These are phyloP conservation scores for Scaptodrosophila lebanonensis DNA, from an alignment of 1,140 invertebrate genomes.

Conservation along the genomic window DNA sequence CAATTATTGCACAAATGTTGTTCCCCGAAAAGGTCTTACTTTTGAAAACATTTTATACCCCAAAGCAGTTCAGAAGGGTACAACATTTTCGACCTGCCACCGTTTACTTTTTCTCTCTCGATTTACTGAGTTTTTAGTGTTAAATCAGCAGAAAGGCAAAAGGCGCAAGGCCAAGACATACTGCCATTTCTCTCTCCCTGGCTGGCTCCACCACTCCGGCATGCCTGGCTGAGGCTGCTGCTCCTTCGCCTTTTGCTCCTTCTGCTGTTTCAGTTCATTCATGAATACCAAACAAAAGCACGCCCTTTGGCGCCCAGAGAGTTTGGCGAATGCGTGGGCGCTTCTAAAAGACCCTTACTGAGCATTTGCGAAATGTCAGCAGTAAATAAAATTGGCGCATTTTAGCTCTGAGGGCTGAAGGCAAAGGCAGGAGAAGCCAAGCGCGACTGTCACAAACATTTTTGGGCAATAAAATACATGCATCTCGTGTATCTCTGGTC, in stretches of 20 bases:
- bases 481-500: too few relatives aligned
- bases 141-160: slow-evolving; percentile 10
- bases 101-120: too few relatives aligned
- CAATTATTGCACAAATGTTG: too few relatives aligned
- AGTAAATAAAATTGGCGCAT: slow-evolving; percentile 60
- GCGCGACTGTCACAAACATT: background rate
- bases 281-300: slow-evolving; percentile 52
- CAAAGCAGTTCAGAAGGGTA: too few relatives aligned
- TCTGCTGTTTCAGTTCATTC: slow-evolving; percentile 56
- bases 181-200: background rate
- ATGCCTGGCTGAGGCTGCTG: slow-evolving; percentile 8
- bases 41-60: too few relatives aligned
- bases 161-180: slow-evolving; percentile 3
- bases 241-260: slow-evolving; percentile 9
- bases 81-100: too few relatives aligned
- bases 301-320: slow-evolving; percentile 2
- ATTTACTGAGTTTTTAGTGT: slow-evolving; percentile 30
- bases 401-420: slow-evolving; percentile 18
- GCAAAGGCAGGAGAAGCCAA: too few relatives aligned
- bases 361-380: slow-evolving; percentile 42
- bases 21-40: too few relatives aligned
- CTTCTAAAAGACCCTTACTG: too few relatives aligned
- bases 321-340: slow-evolving; percentile 26
- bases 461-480: background rate
- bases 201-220: slow-evolving; percentile 8